Conservation (phyloP, 2,113 vertebrate genomes). For the Misgurnus mizolepis region DNA sequence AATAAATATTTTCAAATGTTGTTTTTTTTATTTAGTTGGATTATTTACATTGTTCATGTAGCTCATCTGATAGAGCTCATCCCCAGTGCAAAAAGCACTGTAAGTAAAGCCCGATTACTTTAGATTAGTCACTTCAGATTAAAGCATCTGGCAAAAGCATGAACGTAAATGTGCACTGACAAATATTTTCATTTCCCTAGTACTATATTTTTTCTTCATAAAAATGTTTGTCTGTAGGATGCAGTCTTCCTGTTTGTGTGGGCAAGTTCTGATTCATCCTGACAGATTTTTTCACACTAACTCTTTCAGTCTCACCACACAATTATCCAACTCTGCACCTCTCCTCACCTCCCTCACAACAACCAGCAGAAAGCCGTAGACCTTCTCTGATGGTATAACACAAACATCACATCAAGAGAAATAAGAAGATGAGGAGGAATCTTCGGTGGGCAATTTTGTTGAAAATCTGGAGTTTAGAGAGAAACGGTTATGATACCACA, state of each 20-base stretch:
- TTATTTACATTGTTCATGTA: no score
- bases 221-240: conserved; percentile 44
- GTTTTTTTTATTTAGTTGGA: no score
- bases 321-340: conserved; percentile 45
- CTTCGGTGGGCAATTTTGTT: conserved; percentile 36
- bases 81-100: no score
- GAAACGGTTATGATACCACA: conserved; percentile 21
- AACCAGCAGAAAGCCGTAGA: conserved; percentile 36
- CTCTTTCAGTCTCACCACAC: conserved; percentile 39
- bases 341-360: conserved; percentile 42
- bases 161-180: background rate
- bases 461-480: conserved; percentile 19
- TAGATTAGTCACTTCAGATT: background rate
- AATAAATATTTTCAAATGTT: no score
- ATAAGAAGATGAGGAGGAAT: conserved; percentile 32
- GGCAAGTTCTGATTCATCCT: conserved; percentile 55
- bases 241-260: conserved; percentile 53
- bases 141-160: background rate
- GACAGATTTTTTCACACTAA: conserved; percentile 44
- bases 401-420: conserved; percentile 24
- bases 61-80: no score
- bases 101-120: background rate
- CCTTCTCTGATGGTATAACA: conserved; percentile 48
- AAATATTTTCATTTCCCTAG: conserved; percentile 12
- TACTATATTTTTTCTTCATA: conserved; percentile 13